Evolutionary conservation across 2,113 vertebrate genomes (phyloP), one percentile per base, ranked within the genome.

Genomic region (Bujurquina vittata): DNA sequence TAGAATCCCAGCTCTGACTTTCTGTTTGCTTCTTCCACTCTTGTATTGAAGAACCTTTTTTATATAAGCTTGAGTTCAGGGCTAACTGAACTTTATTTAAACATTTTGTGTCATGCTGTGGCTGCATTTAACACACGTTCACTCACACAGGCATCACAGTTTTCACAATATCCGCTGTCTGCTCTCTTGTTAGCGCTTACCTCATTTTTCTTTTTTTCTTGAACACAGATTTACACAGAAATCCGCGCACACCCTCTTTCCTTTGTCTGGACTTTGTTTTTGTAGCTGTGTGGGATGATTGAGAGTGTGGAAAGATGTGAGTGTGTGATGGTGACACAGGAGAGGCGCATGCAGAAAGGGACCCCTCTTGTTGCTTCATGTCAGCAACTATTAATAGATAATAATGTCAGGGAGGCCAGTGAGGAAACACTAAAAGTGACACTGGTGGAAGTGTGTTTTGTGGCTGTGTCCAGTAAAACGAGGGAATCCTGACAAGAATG

Each of bases 401-500:
- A 84, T 84, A 67, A 79, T 35, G 77, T 67, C 79, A 73, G 55
- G 80, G 17, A 77, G 79, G 56, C 29, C 65, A 62, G 69, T 14
- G 31, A 89, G 92, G 87, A 93, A 88, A 81, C 84, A 79, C 85
- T 63, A 33, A 86, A 74, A 67, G 77, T 79, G 49, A 43, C 26
- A 22, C 23, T 40, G 12, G 83, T 79, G 56, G 57, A 76, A 80
- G 77, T 77, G 82, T 67, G 87, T 63, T 80, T 81, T 73, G 83
- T 79, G 73, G 23, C 75, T 14, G 54, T 58, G 74, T 88, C 75
- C 89, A 67, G 78, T 75, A 79, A 84, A 84, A 76, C 80, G 43
- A 90, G 94, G 92, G 94, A 93, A 94, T 94, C 91, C 93, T 93
- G 92, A 89, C 87, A 49, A 33, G 79, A 82, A 79, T 40, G 31